Conservation (phyloP, 37 sponge, comb jelly and placozoan species). For the Corticium candelabrum region DNA sequence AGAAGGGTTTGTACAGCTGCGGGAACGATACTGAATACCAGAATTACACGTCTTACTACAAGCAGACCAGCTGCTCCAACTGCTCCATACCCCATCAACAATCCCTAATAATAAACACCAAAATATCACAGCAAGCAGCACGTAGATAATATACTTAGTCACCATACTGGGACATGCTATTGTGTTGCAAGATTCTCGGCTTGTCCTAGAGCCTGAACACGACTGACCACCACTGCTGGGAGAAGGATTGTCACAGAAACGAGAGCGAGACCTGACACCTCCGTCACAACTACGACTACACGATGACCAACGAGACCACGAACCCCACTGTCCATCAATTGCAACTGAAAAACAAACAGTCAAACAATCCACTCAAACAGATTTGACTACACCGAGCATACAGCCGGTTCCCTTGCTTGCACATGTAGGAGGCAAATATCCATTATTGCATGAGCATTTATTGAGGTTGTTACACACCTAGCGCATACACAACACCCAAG, state of each 20-base stretch:
- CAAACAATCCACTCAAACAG: too few relatives aligned
- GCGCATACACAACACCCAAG: too few relatives aligned
- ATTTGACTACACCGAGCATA: too few relatives aligned
- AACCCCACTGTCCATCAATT: not conserved
- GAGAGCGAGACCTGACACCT: not conserved
- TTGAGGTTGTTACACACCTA: too few relatives aligned
- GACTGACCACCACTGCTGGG: not conserved
- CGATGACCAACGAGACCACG: not conserved
- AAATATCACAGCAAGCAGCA: not conserved
- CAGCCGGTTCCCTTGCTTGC: too few relatives aligned
- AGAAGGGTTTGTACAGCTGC: not conserved
- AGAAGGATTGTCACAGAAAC: conserved; percentile 1
- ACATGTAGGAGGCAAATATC: too few relatives aligned
- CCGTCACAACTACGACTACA: not conserved
- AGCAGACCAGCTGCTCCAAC: not conserved
- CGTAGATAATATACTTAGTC: too few relatives aligned
- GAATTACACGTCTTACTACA: not conserved
- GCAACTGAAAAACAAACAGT: not conserved
- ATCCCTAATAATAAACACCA: not conserved
- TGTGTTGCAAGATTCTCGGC: not conserved
- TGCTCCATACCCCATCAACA: not conserved
- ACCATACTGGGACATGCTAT: not conserved
- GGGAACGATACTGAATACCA: not conserved
- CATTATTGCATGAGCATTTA: too few relatives aligned
- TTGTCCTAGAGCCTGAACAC: not conserved